phyloP scores from a whole-genome alignment of 2,888 invertebrate genomes.

The Andrena dorsata region DNA sequence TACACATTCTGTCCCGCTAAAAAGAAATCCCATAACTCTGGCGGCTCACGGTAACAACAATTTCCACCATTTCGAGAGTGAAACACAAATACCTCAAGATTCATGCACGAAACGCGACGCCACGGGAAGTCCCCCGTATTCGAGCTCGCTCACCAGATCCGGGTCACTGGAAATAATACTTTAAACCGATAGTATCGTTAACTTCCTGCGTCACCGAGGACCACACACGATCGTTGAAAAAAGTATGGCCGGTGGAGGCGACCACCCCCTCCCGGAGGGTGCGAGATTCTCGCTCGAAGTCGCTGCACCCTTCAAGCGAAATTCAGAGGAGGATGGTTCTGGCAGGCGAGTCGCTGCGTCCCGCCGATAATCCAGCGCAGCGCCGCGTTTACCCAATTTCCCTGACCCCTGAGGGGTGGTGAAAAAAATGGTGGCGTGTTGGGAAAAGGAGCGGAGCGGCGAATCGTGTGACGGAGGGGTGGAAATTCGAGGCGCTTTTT shows the following conservation, averaged over 20 bases:
- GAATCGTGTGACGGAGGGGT: not conserved
- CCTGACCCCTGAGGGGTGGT: not conserved
- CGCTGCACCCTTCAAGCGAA: not conserved
- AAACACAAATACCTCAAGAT: too few species aligned
- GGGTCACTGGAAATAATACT: conserved; percentile 55
- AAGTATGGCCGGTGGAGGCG: not conserved
- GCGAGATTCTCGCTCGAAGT: not conserved
- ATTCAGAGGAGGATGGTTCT: not conserved
- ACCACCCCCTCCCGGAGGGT: not conserved
- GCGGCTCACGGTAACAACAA: too few species aligned
- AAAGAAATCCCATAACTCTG: too few species aligned
- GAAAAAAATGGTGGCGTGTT: not conserved
- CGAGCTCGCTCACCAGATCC: conserved; percentile 6
- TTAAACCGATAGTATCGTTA: conserved; percentile 54
- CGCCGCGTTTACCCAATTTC: conserved; percentile 13
- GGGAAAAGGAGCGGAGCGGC: not conserved
- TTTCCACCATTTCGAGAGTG: too few species aligned
- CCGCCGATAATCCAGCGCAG: conserved; percentile 8
- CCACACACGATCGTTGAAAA: conserved; percentile 8
- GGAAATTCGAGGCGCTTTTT: conserved; percentile 19
- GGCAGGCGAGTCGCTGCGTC: too few species aligned
- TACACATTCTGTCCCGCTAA: too few species aligned
- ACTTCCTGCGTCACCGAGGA: conserved; percentile 36
- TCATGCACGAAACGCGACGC: conserved; percentile 2
- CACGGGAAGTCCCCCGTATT: conserved; percentile 19